Conservation (phyloP, 2,888 invertebrate species). For the Drosophila parthenogenetica region DNA sequence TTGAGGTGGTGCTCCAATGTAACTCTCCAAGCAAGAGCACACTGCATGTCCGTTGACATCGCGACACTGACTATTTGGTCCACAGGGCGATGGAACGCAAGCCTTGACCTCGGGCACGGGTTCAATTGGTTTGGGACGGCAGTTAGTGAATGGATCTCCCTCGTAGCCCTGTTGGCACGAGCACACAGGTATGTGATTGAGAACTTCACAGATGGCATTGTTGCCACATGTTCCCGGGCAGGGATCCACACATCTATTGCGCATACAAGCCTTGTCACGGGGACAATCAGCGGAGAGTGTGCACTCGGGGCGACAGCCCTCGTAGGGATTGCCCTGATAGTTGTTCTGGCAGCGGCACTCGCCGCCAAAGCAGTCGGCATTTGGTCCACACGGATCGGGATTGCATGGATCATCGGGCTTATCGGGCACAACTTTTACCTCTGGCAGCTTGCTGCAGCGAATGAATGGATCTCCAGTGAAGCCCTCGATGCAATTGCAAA, state of each 20-base stretch:
- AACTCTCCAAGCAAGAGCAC: constrained; percentile 92
- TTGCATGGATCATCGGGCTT: constrained; percentile 89
- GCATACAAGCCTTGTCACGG: constrained; percentile 90
- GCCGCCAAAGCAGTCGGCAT: constrained; percentile 92
- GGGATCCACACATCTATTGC: constrained; percentile 90
- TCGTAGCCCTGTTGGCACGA: constrained; percentile 91
- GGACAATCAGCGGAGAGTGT: constrained; percentile 92
- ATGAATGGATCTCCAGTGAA: constrained; percentile 88
- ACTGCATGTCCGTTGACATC: constrained; percentile 90
- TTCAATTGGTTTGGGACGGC: constrained; percentile 87
- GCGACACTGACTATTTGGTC: constrained; percentile 90
- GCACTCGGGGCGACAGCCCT: constrained; percentile 92
- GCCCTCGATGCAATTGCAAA: constrained; percentile 90
- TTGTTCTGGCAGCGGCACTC: constrained; percentile 94
- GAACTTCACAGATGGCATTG: constrained; percentile 91
- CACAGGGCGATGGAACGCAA: constrained; percentile 92
- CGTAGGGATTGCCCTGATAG: constrained; percentile 91
- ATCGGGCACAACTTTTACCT: constrained; percentile 85
- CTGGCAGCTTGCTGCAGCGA: constrained; percentile 88
- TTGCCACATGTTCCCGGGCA: constrained; percentile 92
- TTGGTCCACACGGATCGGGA: constrained; percentile 94
- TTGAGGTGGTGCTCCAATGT: constrained; percentile 91
- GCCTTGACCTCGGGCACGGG: constrained; percentile 87
- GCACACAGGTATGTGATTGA: constrained; percentile 93
- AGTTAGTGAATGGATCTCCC: constrained; percentile 90